Evolutionary conservation across 2,113 vertebrate genomes (phyloP).

Genomic region (Cygnus atratus): DNA sequence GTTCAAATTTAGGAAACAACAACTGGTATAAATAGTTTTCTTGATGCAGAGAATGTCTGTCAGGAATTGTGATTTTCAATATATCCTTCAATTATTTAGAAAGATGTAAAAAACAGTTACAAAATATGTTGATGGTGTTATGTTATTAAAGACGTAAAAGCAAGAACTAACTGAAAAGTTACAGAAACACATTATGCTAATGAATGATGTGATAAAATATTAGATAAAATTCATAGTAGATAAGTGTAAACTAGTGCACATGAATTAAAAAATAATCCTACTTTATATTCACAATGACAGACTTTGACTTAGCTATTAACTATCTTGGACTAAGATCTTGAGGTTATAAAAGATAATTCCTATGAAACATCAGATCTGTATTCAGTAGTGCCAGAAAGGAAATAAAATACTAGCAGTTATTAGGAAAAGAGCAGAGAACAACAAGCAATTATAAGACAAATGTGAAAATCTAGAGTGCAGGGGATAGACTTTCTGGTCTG

Average conservation of each 20-base stretch:
- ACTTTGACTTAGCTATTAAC: background rate
- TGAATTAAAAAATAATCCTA: background rate
- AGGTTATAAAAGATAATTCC: background rate
- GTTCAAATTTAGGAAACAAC: background rate
- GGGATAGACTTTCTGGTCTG: background rate
- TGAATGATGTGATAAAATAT: background rate
- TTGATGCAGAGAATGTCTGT: background rate
- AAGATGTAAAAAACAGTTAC: background rate
- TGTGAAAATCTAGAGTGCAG: background rate
- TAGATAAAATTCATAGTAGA: background rate
- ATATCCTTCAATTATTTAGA: background rate
- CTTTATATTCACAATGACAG: background rate
- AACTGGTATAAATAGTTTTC: background rate
- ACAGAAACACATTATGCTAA: background rate
- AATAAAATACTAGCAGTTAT: background rate
- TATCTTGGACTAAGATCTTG: background rate
- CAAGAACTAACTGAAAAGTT: background rate
- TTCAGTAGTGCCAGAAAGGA: background rate
- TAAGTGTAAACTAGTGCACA: background rate
- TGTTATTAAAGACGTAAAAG: background rate
- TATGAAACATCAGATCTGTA: background rate
- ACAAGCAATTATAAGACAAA: background rate
- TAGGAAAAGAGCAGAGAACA: background rate
- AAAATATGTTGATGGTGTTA: background rate
- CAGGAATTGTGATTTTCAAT: background rate